Base-by-base conservation (phyloP, 2,888 invertebrate species). In the Drosophila phalerata region DNA sequence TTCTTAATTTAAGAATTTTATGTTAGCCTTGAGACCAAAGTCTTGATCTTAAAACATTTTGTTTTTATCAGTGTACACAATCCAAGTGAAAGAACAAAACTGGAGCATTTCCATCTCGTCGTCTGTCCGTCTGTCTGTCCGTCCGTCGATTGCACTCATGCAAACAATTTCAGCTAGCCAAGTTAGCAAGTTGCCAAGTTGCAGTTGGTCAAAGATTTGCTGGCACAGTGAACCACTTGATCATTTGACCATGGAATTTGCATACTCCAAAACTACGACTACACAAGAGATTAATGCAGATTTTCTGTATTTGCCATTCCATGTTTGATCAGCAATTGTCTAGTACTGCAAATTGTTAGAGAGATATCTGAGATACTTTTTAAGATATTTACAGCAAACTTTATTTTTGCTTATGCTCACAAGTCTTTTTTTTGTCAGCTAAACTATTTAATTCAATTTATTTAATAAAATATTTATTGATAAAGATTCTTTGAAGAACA, bases 211-310 rank as follows among this genome's bases (percentile, higher is more conserved):
- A 43, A 42, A 60, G 61, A 55, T 34, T 62, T 61, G 74, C 76
- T 90, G 90, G 90, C 91, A 82, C 73, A 89, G 84, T 90, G 83
- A 90, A 85, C 91, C 88, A 91, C 82, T 91, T 91, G 91, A 88
- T 83, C 91, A 90, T 79, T 90, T 91, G 89, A 90, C 89, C 90
- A 88, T 91, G 81, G 81, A 82, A 89, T 88, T 88, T 85, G 74
- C 83, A 85, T 85, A 85, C 52, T 69, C 61, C 58, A 25, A 40
- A 49, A 22, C 49, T 22, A 49, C 32, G 34, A 42, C 56, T 47
- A 38, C 42, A 28, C 45, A 28, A 47, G 19, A 57, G 57, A 22
- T 17, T 34, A 13, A 45, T 70, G 61, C 52, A 56, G 52, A 53
- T 72, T 73, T 66, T 40, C 40, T 32, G 58, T 42, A n/a, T 55